Evolutionary conservation across 1,140 invertebrate species (phyloP).

Genomic region (Solenopsis fugax): DNA sequence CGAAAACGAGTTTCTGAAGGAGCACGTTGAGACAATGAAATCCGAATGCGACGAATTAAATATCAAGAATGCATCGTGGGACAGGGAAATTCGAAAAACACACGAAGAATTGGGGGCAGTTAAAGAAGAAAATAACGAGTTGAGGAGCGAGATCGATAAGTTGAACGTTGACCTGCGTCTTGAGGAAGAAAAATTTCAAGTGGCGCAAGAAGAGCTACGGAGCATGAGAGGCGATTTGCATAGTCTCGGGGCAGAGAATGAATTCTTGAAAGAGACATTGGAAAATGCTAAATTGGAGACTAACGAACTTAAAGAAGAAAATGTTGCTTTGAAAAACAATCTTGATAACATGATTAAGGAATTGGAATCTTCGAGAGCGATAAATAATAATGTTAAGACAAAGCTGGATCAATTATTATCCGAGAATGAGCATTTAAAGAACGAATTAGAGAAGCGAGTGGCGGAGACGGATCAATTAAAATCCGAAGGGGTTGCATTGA

Average conservation of each 20-base stretch:
- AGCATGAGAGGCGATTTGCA: slow-evolving; percentile 42
- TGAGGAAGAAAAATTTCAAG: slow-evolving; percentile 56
- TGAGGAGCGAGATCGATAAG: slow-evolving; percentile 49
- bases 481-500: slow-evolving; percentile 25
- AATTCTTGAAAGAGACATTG: slow-evolving; percentile 51
- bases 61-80: slow-evolving; percentile 9
- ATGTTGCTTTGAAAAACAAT: slow-evolving; percentile 58
- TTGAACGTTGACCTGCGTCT: slow-evolving; percentile 42
- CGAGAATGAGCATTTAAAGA: slow-evolving; percentile 25
- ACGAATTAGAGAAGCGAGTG: slow-evolving; percentile 36
- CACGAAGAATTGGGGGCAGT: slow-evolving; percentile 3
- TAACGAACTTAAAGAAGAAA: slow-evolving; percentile 51
- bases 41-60: slow-evolving; percentile 24
- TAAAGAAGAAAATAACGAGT: slow-evolving; percentile 49
- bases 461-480: slow-evolving; percentile 49
- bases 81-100: slow-evolving; percentile 1
- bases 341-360: slow-evolving; percentile 54
- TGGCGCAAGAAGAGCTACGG: slow-evolving; percentile 44
- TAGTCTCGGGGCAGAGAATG: slow-evolving; percentile 52
- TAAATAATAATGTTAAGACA: slow-evolving; percentile 44
- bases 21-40: neutral
- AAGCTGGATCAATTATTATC: slow-evolving; percentile 43
- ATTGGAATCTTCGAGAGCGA: slow-evolving; percentile 19
- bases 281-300: slow-evolving; percentile 51
- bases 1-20: neutral